Percentiles rank a stretch among this genome's conserved stretches.
Conservation (phyloP, 1,140 invertebrate genomes). For the Solenopsis fugax region DNA sequence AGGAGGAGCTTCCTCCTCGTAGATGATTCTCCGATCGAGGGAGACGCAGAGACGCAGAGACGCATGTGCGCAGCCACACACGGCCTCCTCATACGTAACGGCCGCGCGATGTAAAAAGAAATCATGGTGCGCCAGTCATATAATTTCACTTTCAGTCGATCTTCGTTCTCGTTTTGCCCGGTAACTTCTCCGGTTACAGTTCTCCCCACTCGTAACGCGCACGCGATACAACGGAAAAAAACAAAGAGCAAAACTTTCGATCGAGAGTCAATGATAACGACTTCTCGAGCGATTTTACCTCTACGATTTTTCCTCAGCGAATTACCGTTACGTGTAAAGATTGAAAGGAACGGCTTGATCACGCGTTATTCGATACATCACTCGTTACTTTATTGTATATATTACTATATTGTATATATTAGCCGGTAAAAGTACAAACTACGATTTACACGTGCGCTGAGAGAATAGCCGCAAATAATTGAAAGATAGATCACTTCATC, state of each 20-base stretch:
- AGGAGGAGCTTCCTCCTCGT: not conserved
- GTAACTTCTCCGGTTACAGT: not conserved
- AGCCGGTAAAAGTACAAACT: conserved; percentile 4
- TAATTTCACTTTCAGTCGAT: conserved; percentile 69
- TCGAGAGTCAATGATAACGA: not conserved
- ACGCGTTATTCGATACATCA: not conserved
- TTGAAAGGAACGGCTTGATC: not conserved
- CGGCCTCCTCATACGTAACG: conserved; percentile 32
- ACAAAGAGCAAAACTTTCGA: not conserved
- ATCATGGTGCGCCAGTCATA: conserved; percentile 47
- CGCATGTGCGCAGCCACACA: conserved; percentile 47
- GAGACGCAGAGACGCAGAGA: conserved; percentile 34
- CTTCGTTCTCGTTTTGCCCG: conserved; percentile 45
- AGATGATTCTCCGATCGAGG: conserved; percentile 27
- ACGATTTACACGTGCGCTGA: not conserved
- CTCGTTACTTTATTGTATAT: not conserved
- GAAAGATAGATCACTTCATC: conserved; percentile 20
- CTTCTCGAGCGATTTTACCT: not conserved
- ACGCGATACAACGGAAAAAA: not conserved
- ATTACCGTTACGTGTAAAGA: not conserved
- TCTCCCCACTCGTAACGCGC: not conserved
- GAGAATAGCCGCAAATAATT: not conserved
- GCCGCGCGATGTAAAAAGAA: conserved; percentile 26
- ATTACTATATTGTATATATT: not conserved
- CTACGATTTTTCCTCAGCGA: not conserved